Evolutionary conservation across 2,888 invertebrate genomes (phyloP).

Genomic region (Criorhina ranunculi): DNA sequence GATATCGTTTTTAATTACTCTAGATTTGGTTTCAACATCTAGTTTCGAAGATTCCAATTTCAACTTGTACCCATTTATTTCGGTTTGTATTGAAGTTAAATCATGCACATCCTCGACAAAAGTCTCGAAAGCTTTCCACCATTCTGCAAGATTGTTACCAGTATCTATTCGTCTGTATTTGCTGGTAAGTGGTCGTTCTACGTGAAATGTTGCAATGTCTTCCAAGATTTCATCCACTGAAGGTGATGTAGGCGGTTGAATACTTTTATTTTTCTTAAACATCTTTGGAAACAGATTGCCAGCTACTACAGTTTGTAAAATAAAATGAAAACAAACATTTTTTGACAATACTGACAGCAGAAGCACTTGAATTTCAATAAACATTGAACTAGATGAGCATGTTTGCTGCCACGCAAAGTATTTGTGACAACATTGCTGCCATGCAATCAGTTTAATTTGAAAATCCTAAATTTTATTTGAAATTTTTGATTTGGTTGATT

Average conservation of each 20-base stretch:
- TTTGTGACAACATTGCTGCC: too few species aligned
- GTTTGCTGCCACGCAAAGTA: too few species aligned
- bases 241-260: constrained; percentile 80
- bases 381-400: constrained; percentile 3
- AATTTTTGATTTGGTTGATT: too few species aligned
- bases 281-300: constrained; percentile 45
- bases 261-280: constrained; percentile 77
- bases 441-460: too few species aligned
- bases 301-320: too few species aligned
- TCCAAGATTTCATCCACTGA: constrained; percentile 81
- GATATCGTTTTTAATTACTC: constrained; percentile 80
- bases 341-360: background rate
- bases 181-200: constrained; percentile 67
- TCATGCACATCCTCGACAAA: constrained; percentile 81
- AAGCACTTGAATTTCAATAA: background rate
- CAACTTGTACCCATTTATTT: constrained; percentile 79
- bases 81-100: constrained; percentile 79
- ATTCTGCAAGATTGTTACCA: constrained; percentile 78
- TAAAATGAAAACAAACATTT: constrained; percentile 10
- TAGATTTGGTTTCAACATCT: constrained; percentile 80
- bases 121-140: constrained; percentile 83
- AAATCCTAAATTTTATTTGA: too few species aligned
- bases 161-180: constrained; percentile 65
- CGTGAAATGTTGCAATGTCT: constrained; percentile 82
- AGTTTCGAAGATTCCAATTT: constrained; percentile 79